A percentile compares a stretch with the other conserved stretches of the same genome.
These are phyloP conservation scores for Caenorhabditis drosophilae DNA, from an alignment of 2,888 invertebrate genomes.

Conservation along the genomic window DNA sequence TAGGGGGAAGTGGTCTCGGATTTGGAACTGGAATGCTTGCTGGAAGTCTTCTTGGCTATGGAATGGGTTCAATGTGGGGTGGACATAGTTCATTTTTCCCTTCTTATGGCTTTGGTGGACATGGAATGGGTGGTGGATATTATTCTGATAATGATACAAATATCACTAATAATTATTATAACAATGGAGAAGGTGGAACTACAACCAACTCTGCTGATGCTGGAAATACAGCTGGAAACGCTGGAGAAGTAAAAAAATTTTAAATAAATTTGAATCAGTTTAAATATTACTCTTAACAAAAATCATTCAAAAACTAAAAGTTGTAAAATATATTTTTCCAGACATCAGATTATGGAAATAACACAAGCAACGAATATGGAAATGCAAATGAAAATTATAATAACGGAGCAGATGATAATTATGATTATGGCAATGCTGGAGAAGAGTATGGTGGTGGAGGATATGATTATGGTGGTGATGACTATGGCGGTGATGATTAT, in stretches of 20 bases:
- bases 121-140: constrained; percentile 54
- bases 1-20: constrained; percentile 46
- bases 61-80: constrained; percentile 49
- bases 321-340: too few species aligned
- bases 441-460: constrained; percentile 31
- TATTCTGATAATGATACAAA: constrained; percentile 61
- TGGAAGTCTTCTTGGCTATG: constrained; percentile 58
- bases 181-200: constrained; percentile 23
- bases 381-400: constrained; percentile 26
- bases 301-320: too few species aligned
- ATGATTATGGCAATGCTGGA: constrained; percentile 28
- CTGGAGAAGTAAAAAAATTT: constrained; percentile 9
- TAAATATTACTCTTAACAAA: not conserved
- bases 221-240: constrained; percentile 6
- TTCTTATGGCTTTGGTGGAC: constrained; percentile 49
- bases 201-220: constrained; percentile 11
- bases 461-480: constrained; percentile 29
- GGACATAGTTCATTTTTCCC: constrained; percentile 24
- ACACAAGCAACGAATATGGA: constrained; percentile 30
- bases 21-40: constrained; percentile 60
- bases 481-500: constrained; percentile 37
- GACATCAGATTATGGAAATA: too few species aligned
- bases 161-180: constrained; percentile 58
- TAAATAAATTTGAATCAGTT: constrained; percentile 4
- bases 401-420: constrained; percentile 15